Conservation (phyloP, 2,888 invertebrate genomes). For the Agonopterix subpropinquella region DNA sequence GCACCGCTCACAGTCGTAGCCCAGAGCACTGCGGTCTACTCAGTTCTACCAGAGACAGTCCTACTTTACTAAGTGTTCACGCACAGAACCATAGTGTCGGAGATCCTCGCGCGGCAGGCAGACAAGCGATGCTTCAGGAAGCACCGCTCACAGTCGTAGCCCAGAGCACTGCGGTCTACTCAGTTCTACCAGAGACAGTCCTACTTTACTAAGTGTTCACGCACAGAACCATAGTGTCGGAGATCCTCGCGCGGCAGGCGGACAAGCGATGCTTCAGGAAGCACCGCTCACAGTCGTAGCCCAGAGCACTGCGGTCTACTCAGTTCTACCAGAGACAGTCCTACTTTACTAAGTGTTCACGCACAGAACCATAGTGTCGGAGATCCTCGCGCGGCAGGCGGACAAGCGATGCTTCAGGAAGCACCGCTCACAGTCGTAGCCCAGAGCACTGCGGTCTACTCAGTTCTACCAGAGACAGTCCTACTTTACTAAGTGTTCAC, state of each 20-base stretch:
- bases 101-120: slow-evolving; percentile 92
- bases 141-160: slow-evolving; percentile 82
- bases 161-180: neutral
- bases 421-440: slow-evolving; percentile 82
- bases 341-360: slow-evolving; percentile 72
- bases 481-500: slow-evolving; percentile 72
- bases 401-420: slow-evolving; percentile 96
- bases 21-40: neutral
- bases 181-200: too few species aligned
- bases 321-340: too few species aligned
- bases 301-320: neutral
- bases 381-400: slow-evolving; percentile 92
- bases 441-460: neutral
- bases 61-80: slow-evolving; percentile 72
- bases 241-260: slow-evolving; percentile 92
- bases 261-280: slow-evolving; percentile 96
- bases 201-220: slow-evolving; percentile 72
- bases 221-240: slow-evolving; percentile 91
- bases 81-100: slow-evolving; percentile 91
- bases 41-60: too few species aligned
- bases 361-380: slow-evolving; percentile 91
- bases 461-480: too few species aligned
- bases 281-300: slow-evolving; percentile 82
- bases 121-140: slow-evolving; percentile 96
- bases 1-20: slow-evolving; percentile 82